A percentile compares a stretch with the other conserved stretches of the same genome.
phyloP scores from a whole-genome alignment of 2,888 invertebrate genomes.

The Crioceris asparagi region DNA sequence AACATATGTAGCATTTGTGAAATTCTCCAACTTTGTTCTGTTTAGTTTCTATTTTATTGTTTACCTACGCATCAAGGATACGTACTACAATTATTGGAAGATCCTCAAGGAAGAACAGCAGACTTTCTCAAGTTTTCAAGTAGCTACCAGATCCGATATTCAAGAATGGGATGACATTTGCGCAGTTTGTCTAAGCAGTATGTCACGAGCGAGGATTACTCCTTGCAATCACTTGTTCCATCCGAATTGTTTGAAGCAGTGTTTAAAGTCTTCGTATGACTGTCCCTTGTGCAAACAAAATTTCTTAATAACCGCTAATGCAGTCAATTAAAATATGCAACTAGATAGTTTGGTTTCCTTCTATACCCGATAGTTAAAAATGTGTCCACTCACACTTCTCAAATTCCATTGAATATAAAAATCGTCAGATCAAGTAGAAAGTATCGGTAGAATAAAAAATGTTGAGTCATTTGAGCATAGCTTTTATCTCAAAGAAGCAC shows the following conservation, averaged over 20 bases:
- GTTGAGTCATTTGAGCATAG: too few species aligned
- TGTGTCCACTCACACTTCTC: too few species aligned
- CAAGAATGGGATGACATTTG: constrained; percentile 62
- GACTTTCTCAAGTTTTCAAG: constrained; percentile 32
- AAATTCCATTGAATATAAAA: too few species aligned
- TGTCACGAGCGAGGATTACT: constrained; percentile 62
- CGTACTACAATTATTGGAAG: constrained; percentile 31
- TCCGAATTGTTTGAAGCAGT: constrained; percentile 61
- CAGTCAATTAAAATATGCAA: too few species aligned
- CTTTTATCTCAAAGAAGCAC: too few species aligned
- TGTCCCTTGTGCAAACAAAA: constrained; percentile 63
- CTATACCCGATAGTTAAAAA: too few species aligned
- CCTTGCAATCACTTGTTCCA: constrained; percentile 74
- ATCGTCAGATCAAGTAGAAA: too few species aligned
- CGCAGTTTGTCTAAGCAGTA: constrained; percentile 60
- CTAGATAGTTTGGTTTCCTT: too few species aligned
- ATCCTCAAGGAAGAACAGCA: constrained; percentile 27
- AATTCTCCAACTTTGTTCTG: constrained; percentile 24
- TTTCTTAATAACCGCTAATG: too few species aligned
- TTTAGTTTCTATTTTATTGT: constrained; percentile 32
- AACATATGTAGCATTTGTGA: constrained; percentile 16
- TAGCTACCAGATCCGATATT: constrained; percentile 56
- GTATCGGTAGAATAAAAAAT: too few species aligned
- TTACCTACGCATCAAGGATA: constrained; percentile 32
- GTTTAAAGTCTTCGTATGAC: constrained; percentile 54